phyloP scores from a whole-genome alignment of 2,113 vertebrate species.

The Podilymbus podiceps region DNA sequence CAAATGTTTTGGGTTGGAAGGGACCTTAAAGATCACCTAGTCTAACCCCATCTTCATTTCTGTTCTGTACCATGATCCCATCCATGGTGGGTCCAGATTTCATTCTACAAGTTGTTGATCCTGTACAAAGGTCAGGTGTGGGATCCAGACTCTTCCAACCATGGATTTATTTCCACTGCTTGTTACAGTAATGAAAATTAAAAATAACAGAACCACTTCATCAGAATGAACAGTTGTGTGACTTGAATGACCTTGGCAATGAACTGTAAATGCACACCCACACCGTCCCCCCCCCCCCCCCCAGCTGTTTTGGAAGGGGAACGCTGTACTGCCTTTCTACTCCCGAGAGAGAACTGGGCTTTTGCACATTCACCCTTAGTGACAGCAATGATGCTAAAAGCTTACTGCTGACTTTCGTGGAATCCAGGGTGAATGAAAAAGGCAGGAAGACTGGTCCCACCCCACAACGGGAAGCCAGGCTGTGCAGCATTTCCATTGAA shows the following conservation, averaged over 20 bases:
- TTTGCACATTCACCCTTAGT: background rate
- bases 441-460: background rate
- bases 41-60: background rate
- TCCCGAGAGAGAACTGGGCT: background rate
- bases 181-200: background rate
- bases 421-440: background rate
- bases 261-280: background rate
- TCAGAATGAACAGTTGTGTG: background rate
- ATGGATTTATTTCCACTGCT: background rate
- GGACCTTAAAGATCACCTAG: background rate
- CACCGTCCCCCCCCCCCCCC: background rate
- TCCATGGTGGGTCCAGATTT: background rate
- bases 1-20: background rate
- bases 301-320: background rate
- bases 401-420: background rate
- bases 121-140: background rate
- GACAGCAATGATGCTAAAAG: background rate
- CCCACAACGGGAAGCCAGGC: fast-evolving
- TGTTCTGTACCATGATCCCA: background rate
- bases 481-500: background rate
- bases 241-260: background rate
- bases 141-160: background rate
- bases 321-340: background rate
- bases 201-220: background rate
- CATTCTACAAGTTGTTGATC: background rate